Percentiles rank a stretch among this genome's conserved stretches.
Conservation (phyloP, 2,797 vertebrate genomes). For the Mus caroli region DNA sequence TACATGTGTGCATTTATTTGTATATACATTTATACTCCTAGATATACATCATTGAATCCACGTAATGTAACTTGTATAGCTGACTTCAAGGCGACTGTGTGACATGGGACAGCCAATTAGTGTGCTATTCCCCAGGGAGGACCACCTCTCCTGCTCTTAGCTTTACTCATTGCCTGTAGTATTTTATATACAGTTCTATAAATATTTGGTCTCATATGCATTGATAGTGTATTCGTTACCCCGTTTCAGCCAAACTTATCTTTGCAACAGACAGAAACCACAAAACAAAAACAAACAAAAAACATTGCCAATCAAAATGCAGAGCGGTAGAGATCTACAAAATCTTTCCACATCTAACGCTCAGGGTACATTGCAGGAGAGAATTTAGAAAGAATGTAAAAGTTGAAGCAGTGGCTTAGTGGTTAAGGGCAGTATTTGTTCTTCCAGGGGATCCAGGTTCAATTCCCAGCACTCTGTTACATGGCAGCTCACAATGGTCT, state of each 20-base stretch:
- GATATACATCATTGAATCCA: background rate
- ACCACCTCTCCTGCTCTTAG: background rate
- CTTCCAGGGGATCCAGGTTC: background rate
- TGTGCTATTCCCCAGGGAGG: background rate
- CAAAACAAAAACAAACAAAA: background rate
- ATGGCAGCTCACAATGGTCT: background rate
- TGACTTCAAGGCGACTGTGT: background rate
- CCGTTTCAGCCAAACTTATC: background rate
- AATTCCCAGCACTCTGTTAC: background rate
- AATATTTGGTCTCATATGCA: background rate
- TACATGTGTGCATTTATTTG: background rate
- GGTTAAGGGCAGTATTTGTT: background rate
- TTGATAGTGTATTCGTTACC: too few species aligned
- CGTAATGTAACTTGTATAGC: background rate
- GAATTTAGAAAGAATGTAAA: background rate
- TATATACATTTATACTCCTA: background rate
- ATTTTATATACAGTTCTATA: background rate
- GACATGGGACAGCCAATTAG: background rate
- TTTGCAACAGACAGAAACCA: background rate
- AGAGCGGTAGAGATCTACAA: background rate
- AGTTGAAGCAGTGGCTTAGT: background rate
- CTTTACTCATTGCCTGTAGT: background rate
- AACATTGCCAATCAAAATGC: background rate
- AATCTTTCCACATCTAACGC: too few species aligned
- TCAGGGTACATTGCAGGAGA: background rate